Percentiles rank a stretch among this genome's conserved stretches.
Evolutionary conservation across 2,888 invertebrate species (phyloP).

Genomic region (Dexiosoma caninum): DNA sequence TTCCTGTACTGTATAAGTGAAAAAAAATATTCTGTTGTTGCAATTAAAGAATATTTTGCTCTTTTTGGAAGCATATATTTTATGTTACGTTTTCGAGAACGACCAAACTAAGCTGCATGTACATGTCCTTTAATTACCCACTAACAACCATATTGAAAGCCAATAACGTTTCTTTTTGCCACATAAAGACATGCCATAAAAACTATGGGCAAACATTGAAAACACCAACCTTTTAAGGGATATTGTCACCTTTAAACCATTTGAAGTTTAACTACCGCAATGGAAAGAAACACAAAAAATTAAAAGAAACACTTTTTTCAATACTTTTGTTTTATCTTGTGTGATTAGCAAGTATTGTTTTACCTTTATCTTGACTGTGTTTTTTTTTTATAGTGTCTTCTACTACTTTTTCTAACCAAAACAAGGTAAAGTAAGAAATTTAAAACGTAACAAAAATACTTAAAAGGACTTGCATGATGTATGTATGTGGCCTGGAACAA

Average conservation of each 20-base stretch:
- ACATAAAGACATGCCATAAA: conserved; percentile 35
- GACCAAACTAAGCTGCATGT: conserved; percentile 19
- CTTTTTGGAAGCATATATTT: not conserved
- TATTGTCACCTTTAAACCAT: conserved; percentile 53
- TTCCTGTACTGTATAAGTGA: not conserved
- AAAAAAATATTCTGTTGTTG: conserved; percentile 4
- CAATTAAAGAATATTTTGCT: conserved; percentile 10
- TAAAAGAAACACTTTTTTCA: conserved; percentile 2
- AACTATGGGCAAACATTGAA: conserved; percentile 16
- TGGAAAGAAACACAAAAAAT: not conserved
- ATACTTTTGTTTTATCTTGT: conserved; percentile 10
- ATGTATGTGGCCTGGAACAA: conserved; percentile 37
- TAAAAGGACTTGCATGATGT: conserved; percentile 56
- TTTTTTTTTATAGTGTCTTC: not conserved
- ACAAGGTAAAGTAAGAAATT: conserved; percentile 45
- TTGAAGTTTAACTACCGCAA: conserved; percentile 55
- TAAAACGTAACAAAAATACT: conserved; percentile 49
- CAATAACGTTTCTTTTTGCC: conserved; percentile 30
- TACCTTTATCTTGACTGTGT: conserved; percentile 44
- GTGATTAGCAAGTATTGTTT: conserved; percentile 58
- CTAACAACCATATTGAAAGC: not conserved
- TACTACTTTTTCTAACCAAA: conserved; percentile 9
- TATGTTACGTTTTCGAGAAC: not conserved
- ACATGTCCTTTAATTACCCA: conserved; percentile 54
- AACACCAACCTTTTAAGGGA: conserved; percentile 51